Evolutionary conservation across 2,888 invertebrate species (phyloP), one percentile per base, ranked within the genome.

Genomic region (Heliconius cydno): DNA sequence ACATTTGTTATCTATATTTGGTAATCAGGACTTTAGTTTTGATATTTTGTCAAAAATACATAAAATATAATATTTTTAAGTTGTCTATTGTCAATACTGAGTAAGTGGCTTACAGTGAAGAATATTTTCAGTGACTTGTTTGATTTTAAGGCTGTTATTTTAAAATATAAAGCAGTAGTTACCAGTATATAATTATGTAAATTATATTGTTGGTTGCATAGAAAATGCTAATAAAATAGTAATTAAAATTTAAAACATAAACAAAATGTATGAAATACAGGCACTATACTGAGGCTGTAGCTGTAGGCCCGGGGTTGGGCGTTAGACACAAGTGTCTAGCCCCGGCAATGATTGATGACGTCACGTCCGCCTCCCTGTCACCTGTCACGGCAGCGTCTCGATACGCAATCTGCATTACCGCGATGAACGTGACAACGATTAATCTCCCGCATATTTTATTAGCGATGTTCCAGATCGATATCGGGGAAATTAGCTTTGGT

Each of bases 361-460:
- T 77, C 74, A 79, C 74, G 80, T 52, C 66, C 77, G 66, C 76
- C 30, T 70, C 79, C 67, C 65, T 73, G 81, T 68, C 52, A 19
- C 7, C 65, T 73, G 81, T 68, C 34, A 34, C 34, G 74, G 74
- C 77, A 38, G 71, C 78, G 82, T 78, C 79, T 63, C 79, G 68
- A 82, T 86, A 85, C 85, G 85, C 85, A 87, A 89, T 90, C 88
- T 90, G 86, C 87, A 87, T 88, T 85, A 86, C 88, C 85, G 87
- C 87, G 89, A 89, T 90, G 89, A 88, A 89, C 89, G 81, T 75
- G 79, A 74, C 83, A 71, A 79, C 80, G 81, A 85, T 85, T 82
- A 82, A 85, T 83, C 67, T 80, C 79, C 77, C 30, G 79, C 79
- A 77, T 78, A 67, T 78, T 72, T 78, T 65, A 75, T 81, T 81